phyloP scores from a whole-genome alignment of 2,888 invertebrate genomes.

The Cheilosia scutellata region DNA sequence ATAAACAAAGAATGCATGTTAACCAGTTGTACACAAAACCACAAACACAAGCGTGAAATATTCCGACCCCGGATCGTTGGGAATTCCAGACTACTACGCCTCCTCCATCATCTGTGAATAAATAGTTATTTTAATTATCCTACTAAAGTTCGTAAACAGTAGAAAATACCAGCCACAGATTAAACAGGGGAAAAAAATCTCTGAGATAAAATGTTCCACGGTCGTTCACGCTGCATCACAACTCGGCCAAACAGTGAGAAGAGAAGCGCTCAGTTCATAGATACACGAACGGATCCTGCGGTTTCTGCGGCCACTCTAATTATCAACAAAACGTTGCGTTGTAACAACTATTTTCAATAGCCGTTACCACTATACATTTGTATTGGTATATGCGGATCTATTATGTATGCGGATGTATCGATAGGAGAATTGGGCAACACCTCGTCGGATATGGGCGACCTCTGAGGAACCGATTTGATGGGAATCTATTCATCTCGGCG shows the following conservation, averaged over 20 bases:
- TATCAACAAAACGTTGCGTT: conserved; percentile 29
- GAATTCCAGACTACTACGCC: conserved; percentile 19
- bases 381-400: not conserved
- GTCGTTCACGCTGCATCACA: conserved; percentile 30
- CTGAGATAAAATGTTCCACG: conserved; percentile 16
- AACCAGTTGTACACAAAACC: conserved; percentile 46
- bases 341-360: conserved; percentile 24
- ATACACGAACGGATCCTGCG: conserved; percentile 40
- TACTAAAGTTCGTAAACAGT: conserved; percentile 45
- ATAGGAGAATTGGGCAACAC: conserved; percentile 4
- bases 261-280: not conserved
- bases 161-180: not conserved
- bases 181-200: not conserved
- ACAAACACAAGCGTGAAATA: conserved; percentile 68
- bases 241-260: not conserved
- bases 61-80: conserved; percentile 31
- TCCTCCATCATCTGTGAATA: conserved; percentile 9
- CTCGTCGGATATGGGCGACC: conserved; percentile 39
- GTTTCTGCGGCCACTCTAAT: conserved; percentile 30
- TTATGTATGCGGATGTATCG: conserved; percentile 10
- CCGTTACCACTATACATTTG: not conserved
- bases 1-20: conserved; percentile 42
- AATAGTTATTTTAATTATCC: conserved; percentile 62
- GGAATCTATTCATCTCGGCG: conserved; percentile 44
- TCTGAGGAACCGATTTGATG: conserved; percentile 41